Percentiles rank a stretch among this genome's conserved stretches.
Evolutionary conservation across 2,888 invertebrate genomes (phyloP).

Genomic region (Drosophila birchii): DNA sequence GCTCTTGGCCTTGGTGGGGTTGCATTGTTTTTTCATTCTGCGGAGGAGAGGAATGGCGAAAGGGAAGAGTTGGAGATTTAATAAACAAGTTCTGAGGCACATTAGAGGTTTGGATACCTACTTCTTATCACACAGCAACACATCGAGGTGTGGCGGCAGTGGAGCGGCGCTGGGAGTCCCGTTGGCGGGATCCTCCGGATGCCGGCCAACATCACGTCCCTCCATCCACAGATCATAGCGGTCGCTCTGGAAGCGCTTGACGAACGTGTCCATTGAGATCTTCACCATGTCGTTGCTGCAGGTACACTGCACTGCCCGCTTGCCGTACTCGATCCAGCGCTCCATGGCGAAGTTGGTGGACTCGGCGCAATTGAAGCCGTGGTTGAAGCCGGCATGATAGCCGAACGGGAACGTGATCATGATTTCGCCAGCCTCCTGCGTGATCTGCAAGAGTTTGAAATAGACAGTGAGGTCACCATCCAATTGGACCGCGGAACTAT

Average conservation of each 20-base stretch:
- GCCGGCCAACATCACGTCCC: slow-evolving; percentile 95
- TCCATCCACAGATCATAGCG: slow-evolving; percentile 95
- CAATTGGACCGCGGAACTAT: not conserved
- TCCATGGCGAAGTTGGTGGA: slow-evolving; percentile 99
- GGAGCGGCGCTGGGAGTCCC: slow-evolving; percentile 89
- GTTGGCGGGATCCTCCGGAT: slow-evolving; percentile 94
- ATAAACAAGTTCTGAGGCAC: no score
- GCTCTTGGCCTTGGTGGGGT: slow-evolving; percentile 84
- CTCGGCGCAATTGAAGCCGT: slow-evolving; percentile 99
- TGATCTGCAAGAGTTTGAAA: slow-evolving; percentile 87
- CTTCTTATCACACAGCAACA: slow-evolving; percentile 90
- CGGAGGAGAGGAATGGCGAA: not conserved
- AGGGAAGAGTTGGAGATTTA: not conserved
- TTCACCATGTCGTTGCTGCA: slow-evolving; percentile 98
- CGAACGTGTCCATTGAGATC: slow-evolving; percentile 99
- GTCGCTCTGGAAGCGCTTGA: slow-evolving; percentile 95
- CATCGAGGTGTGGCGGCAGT: slow-evolving; percentile 91
- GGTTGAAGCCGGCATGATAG: slow-evolving; percentile 99
- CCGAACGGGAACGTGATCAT: slow-evolving; percentile 99
- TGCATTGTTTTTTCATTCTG: slow-evolving; percentile 85
- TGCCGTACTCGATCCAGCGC: slow-evolving; percentile 99
- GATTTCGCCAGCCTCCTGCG: slow-evolving; percentile 97
- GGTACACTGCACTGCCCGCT: slow-evolving; percentile 93
- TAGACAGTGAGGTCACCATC: not conserved
- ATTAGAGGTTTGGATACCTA: slow-evolving; percentile 83